These are phyloP conservation scores for Drosophila paranaensis DNA, from an alignment of 2,888 invertebrate species.

Conservation along the genomic window DNA sequence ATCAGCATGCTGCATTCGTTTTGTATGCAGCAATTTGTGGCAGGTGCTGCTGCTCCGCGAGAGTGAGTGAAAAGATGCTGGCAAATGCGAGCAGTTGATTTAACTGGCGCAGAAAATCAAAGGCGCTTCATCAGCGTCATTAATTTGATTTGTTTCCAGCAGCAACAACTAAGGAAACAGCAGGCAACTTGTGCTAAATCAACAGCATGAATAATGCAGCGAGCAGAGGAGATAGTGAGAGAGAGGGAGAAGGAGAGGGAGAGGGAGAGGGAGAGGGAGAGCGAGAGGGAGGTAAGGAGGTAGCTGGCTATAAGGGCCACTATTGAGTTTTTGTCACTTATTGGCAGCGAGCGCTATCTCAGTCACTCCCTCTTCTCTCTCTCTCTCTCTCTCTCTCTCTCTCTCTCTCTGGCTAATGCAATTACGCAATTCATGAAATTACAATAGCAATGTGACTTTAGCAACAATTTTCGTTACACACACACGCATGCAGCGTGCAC, in stretches of 20 bases:
- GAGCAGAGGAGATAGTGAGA: constrained; percentile 16
- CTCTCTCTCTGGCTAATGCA: constrained; percentile 45
- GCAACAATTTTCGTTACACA: constrained; percentile 52
- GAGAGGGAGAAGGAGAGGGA: background rate
- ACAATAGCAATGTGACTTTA: constrained; percentile 59
- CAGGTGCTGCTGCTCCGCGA: constrained; percentile 38
- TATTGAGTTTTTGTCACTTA: constrained; percentile 48
- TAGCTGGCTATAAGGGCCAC: constrained; percentile 18
- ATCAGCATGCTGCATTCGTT: constrained; percentile 37
- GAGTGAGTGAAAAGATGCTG: background rate
- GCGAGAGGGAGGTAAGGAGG: no score
- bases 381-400: background rate
- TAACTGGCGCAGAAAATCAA: constrained; percentile 51
- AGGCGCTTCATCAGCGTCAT: constrained; percentile 56
- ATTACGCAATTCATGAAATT: constrained; percentile 74
- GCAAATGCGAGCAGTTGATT: constrained; percentile 34
- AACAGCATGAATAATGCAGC: constrained; percentile 61
- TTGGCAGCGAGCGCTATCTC: constrained; percentile 13
- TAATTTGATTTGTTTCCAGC: constrained; percentile 58
- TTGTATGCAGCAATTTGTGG: constrained; percentile 40
- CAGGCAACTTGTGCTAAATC: constrained; percentile 46
- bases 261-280: no score
- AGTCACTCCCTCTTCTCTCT: background rate
- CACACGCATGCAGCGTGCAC: constrained; percentile 27
- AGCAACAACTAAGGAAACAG: constrained; percentile 16